Percentiles rank a stretch among this genome's conserved stretches.
Evolutionary conservation across 1,140 invertebrate genomes (phyloP).

Genomic region (Chymomyza costata): DNA sequence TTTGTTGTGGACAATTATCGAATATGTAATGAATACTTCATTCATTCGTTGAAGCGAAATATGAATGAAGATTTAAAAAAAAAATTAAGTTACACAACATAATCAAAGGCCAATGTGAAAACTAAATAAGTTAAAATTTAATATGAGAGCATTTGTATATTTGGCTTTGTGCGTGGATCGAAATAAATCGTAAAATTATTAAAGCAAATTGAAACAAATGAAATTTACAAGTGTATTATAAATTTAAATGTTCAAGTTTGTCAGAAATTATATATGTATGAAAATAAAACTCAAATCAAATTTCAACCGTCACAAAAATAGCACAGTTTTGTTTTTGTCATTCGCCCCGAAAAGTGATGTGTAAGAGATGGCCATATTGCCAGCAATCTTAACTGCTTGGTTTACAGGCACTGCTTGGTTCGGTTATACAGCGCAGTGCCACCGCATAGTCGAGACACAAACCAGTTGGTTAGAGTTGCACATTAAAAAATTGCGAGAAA

Average conservation of each 20-base stretch:
- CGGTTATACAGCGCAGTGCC: too few relatives aligned
- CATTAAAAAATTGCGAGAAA: too few relatives aligned
- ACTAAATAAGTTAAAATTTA: too few relatives aligned
- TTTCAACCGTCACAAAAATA: too few relatives aligned
- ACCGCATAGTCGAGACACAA: too few relatives aligned
- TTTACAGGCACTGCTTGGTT: too few relatives aligned
- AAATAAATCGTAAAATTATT: conserved; percentile 19
- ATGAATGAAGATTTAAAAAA: conserved; percentile 7
- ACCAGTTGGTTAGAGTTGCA: too few relatives aligned
- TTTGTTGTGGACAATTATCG: conserved; percentile 9
- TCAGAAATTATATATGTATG: conserved; percentile 63
- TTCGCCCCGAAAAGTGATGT: too few relatives aligned
- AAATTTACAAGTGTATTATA: conserved; percentile 66
- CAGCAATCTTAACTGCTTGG: too few relatives aligned
- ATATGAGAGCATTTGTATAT: conserved; percentile 8
- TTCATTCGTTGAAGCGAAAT: conserved; percentile 9
- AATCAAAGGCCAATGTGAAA: neutral
- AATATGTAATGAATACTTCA: conserved; percentile 6
- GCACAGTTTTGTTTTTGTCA: too few relatives aligned
- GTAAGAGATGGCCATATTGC: too few relatives aligned
- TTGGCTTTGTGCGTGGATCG: conserved; percentile 5
- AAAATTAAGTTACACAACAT: conserved; percentile 7
- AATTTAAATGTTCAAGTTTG: conserved; percentile 71
- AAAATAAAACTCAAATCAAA: conserved; percentile 41
- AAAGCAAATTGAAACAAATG: conserved; percentile 59